Evolutionary conservation across 2,888 invertebrate species (phyloP), one percentile per base, ranked within the genome.

Genomic region (Acronicta leporina): DNA sequence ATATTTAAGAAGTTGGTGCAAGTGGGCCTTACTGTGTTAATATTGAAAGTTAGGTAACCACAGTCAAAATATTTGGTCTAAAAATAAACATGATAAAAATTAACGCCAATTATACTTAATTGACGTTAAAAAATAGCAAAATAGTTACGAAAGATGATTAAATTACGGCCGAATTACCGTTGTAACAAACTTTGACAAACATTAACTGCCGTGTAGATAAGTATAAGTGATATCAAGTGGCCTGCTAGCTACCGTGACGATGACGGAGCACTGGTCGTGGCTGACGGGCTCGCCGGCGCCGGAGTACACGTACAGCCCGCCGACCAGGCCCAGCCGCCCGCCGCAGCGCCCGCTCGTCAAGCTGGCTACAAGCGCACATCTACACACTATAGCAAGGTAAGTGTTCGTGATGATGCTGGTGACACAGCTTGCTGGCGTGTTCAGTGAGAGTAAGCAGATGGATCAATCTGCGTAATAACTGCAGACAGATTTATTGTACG

Each of bases 221-320:
- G 59, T 20, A 20, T 20, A 20, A 20, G 20, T 20, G 61, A 58
- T 35, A 55, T 6, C 25, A 16, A 44, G 56, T 54, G 62, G 57
- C 53, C 50, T 63, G n/a, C 11, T 41, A 40, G 16, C 11, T 49
- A n/a, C 70, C 9, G 13, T 27, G 11, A 66, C 30, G 42, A 94
- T 94, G 94, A 72, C 92, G 58, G 92, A 94, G 38, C 94, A 94
- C 81, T 93, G 93, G 93, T 92, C 93, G 5, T 94, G 94, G 94
- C 72, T 93, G 83, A 92, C 92, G 52, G 92, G 92, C 7, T 78
- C 83, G 2, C 88, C 87, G 73, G 83, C 89, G 33, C 84, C 83
- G 48, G 94, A 92, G 86, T 94, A 93, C 79, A 94, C 92, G 0
- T 93, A 94, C 86, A 94, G 93, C 63, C 94, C 94, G n/a, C 94